Base-by-base conservation (phyloP, 2,888 invertebrate species). In the Pachliopta kotzebuea region DNA sequence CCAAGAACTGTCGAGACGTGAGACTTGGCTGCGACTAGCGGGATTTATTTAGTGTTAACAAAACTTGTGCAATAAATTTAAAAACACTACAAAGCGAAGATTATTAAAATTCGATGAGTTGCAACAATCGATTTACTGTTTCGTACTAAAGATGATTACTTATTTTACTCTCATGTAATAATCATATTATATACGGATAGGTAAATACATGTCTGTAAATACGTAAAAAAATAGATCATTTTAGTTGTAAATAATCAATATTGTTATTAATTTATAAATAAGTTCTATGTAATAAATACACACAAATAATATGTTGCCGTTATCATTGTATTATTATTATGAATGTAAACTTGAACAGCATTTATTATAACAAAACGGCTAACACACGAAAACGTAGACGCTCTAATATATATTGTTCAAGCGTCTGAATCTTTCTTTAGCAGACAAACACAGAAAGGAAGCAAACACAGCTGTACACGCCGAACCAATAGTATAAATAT, bases 1-100 rank as follows among this genome's bases (percentile, higher is more conserved):
- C 86, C 74, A 65, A 78, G 86, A 85, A 86, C 66, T 66, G 67
- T 60, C 71, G 67, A 70, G 74, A 78, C 79, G 79, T 80, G 80
- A 75, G 77, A 76, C 73, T 70, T 68, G 68, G 66, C 66, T 66
- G 68, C 67, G 61, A 69, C 66, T 67, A 45, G 66, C 66, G 60
- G 65, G 67, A 69, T 73, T 67, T 69, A 70, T 66, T 68, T 63
- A 62, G 56, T 63, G 62, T 65, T 67, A 69, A 63, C 68, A 68
- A 63, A 63, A 62, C 70, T 74, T 72, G 68, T 70, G 74, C 70
- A 73, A 74, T 68, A 67, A 69, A 69, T 72, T 71, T 56, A 17
- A n/a, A 42, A 50, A 50, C 26, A 58, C n/a, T 56, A 29, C 20
- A 26, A 45, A 45, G 8, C 18, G 45, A 45, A 45, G 11, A 18